phyloP scores from a whole-genome alignment of 2,888 invertebrate species.

The Trichogramma dendrolimi region DNA sequence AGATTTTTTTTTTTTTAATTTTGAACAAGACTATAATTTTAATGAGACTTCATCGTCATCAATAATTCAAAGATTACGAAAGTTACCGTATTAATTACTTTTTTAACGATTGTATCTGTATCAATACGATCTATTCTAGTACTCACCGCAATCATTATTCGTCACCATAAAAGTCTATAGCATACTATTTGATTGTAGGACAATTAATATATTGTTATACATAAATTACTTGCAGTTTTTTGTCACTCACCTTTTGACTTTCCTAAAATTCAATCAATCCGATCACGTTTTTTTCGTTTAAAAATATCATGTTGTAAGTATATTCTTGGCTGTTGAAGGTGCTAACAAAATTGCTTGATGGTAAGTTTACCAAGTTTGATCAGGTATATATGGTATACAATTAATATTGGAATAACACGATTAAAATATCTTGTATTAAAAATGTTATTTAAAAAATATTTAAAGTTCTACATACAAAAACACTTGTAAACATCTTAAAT shows the following conservation, averaged over 20 bases:
- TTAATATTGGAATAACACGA: slow-evolving; percentile 9
- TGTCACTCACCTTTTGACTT: slow-evolving; percentile 1
- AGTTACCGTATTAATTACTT: slow-evolving; percentile 30
- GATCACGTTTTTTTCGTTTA: not conserved
- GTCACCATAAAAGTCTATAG: slow-evolving; percentile 29
- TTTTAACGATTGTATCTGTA: slow-evolving; percentile 28
- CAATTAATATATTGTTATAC: slow-evolving; percentile 48
- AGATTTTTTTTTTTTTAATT: slow-evolving; percentile 19
- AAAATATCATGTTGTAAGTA: not conserved
- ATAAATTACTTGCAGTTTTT: slow-evolving; percentile 27
- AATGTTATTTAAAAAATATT: not conserved
- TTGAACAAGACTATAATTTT: slow-evolving; percentile 13
- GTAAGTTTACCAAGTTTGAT: too few relatives aligned
- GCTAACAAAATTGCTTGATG: too few relatives aligned
- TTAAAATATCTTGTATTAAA: not conserved
- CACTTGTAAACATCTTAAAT: not conserved
- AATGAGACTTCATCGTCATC: slow-evolving; percentile 22
- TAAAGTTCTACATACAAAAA: slow-evolving; percentile 1
- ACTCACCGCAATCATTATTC: slow-evolving; percentile 29
- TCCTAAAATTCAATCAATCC: too few relatives aligned
- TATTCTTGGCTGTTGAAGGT: not conserved
- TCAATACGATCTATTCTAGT: slow-evolving; percentile 24
- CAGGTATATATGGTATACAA: not conserved
- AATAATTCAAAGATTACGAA: slow-evolving; percentile 28
- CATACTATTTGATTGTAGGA: slow-evolving; percentile 40